phyloP scores from a whole-genome alignment of 2,797 vertebrate species.

The Mareca penelope region DNA sequence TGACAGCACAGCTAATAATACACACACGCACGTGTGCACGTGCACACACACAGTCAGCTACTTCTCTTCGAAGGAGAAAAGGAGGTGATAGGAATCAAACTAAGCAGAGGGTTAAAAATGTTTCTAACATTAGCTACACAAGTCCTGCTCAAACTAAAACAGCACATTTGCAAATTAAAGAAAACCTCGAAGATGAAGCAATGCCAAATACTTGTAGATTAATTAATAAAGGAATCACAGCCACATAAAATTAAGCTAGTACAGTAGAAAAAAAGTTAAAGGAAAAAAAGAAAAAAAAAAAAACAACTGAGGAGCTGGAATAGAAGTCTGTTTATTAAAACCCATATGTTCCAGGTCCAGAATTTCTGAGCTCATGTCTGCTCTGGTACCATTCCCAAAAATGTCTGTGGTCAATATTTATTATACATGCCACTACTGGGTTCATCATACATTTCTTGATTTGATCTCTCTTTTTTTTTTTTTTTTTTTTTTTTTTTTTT shows the following conservation, averaged over 20 bases:
- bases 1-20: slow-evolving; percentile 76
- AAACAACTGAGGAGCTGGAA: slow-evolving; percentile 34
- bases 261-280: slow-evolving; percentile 10
- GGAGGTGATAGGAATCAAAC: slow-evolving; percentile 26
- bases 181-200: slow-evolving; percentile 51
- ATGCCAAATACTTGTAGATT: slow-evolving; percentile 69
- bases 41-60: slow-evolving; percentile 39
- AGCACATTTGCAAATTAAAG: slow-evolving; percentile 72
- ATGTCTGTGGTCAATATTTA: slow-evolving; percentile 38
- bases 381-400: slow-evolving; percentile 22
- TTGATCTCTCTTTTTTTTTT: not conserved
- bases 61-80: slow-evolving; percentile 42
- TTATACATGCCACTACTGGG: not conserved
- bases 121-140: slow-evolving; percentile 56
- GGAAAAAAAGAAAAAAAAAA: accelerated
- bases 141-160: slow-evolving; percentile 48
- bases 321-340: slow-evolving; percentile 69
- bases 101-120: slow-evolving; percentile 64
- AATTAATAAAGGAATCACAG: slow-evolving; percentile 73
- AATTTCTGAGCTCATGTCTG: slow-evolving; percentile 36
- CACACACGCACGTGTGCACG: slow-evolving; percentile 48
- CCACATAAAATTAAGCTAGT: slow-evolving; percentile 64
- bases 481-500: not conserved
- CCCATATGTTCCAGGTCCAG: slow-evolving; percentile 46
- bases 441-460: slow-evolving; percentile 24